Evolutionary conservation across 2,113 vertebrate species (phyloP).

Genomic region (Crypturellus undulatus): DNA sequence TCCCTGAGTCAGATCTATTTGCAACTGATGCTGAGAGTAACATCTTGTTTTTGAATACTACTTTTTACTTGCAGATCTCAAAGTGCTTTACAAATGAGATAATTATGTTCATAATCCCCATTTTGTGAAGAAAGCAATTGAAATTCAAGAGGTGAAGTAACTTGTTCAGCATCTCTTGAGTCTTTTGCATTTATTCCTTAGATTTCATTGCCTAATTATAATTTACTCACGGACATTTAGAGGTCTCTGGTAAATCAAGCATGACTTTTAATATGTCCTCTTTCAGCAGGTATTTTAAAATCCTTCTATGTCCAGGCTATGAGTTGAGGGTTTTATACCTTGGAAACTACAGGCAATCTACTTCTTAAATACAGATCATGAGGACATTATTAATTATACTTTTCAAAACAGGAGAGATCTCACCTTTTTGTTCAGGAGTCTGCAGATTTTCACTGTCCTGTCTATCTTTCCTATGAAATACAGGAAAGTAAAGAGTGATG

Average conservation of each 20-base stretch:
- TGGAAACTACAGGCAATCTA: neutral
- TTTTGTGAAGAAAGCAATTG: neutral
- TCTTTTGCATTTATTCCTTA: neutral
- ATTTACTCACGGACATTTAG: neutral
- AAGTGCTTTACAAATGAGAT: neutral
- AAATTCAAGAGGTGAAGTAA: neutral
- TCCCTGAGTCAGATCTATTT: neutral
- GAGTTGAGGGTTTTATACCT: neutral
- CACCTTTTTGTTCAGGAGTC: neutral
- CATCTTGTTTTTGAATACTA: neutral
- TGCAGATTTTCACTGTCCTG: neutral
- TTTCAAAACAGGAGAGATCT: neutral
- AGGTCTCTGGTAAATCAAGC: neutral
- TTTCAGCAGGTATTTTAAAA: neutral
- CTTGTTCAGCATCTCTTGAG: neutral
- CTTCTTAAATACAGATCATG: neutral
- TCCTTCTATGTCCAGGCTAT: fast-evolving
- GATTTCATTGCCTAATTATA: neutral
- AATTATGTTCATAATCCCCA: neutral
- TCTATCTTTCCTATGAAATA: neutral
- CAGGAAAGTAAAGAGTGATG: neutral
- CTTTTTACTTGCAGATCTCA: neutral
- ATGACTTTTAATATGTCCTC: neutral
- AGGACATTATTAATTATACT: neutral
- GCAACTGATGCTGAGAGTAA: neutral